Base-by-base conservation (phyloP, 2,888 invertebrate species). In the Lasioglossum malachurum region DNA sequence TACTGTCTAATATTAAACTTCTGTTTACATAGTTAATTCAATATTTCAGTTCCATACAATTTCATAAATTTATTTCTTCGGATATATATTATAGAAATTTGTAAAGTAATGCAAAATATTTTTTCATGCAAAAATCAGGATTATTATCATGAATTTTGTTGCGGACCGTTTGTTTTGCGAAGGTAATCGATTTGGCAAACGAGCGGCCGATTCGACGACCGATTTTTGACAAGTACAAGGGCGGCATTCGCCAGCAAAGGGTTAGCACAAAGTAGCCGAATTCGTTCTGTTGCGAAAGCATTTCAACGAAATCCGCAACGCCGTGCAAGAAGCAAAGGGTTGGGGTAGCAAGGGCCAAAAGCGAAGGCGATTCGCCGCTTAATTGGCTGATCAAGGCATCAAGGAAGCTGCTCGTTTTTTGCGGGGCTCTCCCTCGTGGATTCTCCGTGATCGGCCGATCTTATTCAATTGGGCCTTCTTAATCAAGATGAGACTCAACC, bases 321-420 rank as follows among this genome's bases (percentile, higher is more conserved):
- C 27, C n/a, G 69, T 23, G 23, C 41, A 75, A 71, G 69, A 78
- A 83, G 73, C 57, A n/a, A 75, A 80, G 35, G 57, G 57, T n/a
- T 57, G n/a, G 57, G 57, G n/a, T n/a, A 57, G 23, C 57, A n/a
- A 57, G n/a, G 57, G n/a, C 57, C 60, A 27, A 60, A 60, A 53
- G 60, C 73, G 10, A 75, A 78, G 46, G 38, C 80, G 71, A 83
- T 80, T 83, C 31, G 87, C 77, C 84, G 82, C 90, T 90, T 89
- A 89, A 89, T 89, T 89, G 90, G 90, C 86, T 79, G 89, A 90
- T 86, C 88, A 80, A 80, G 75, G 80, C 88, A 89, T 88, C 86
- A 80, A 75, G 86, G 77, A 77, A 88, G 83, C 86, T 90, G 53
- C 80, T 88, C 72, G 82, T 89, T 90, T 89, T 89, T 89, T 88